These are phyloP conservation scores for Percopsis transmontana DNA, from an alignment of 2,113 vertebrate genomes.

Conservation along the genomic window DNA sequence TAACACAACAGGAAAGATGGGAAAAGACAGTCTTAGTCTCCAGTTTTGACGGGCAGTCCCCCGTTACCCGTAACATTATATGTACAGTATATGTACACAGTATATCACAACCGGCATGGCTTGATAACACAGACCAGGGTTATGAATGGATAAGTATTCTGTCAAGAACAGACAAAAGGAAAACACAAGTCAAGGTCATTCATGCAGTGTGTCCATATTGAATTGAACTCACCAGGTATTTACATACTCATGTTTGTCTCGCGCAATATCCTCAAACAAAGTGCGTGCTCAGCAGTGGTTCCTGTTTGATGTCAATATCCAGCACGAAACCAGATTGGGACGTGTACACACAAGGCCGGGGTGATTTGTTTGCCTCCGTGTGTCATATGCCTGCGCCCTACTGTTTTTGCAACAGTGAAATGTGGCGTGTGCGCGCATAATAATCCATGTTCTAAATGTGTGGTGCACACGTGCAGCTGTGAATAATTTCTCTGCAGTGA, in stretches of 20 bases:
- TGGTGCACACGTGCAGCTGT: not conserved
- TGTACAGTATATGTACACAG: not conserved
- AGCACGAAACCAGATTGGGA: constrained; percentile 36
- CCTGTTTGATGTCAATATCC: constrained; percentile 69
- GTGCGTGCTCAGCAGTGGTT: constrained; percentile 50
- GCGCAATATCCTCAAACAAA: constrained; percentile 46
- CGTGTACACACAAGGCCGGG: constrained; percentile 48
- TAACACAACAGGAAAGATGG: not conserved
- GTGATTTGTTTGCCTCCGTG: constrained; percentile 22
- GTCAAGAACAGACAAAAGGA: constrained; percentile 26
- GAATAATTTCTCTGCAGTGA: constrained; percentile 18
- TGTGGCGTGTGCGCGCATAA: constrained; percentile 5
- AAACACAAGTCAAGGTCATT: constrained; percentile 48
- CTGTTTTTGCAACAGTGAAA: constrained; percentile 31
- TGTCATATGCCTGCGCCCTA: constrained; percentile 37
- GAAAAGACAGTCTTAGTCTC: constrained; percentile 6
- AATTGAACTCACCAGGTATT: constrained; percentile 28
- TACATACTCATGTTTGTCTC: constrained; percentile 51
- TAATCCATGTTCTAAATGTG: constrained; percentile 6
- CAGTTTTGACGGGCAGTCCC: constrained; percentile 1
- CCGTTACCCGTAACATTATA: not conserved
- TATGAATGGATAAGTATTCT: constrained; percentile 36
- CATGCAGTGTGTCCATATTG: constrained; percentile 8
- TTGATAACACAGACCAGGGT: constrained; percentile 26
- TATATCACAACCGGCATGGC: not conserved